phyloP scores from a whole-genome alignment of 1,140 invertebrate genomes.

The Listronotus oregonensis region DNA sequence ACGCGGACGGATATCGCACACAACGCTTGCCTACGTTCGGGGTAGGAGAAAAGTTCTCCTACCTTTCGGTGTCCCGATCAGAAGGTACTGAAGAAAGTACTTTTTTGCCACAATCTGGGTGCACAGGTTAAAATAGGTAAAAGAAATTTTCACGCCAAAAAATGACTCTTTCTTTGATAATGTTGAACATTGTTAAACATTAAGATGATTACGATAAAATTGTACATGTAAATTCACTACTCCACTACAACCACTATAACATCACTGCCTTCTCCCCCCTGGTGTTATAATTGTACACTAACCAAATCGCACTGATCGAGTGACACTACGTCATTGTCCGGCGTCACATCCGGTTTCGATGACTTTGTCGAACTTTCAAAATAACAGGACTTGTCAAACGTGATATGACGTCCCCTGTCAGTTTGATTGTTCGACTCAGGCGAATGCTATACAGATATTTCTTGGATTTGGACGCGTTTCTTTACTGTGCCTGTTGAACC shows the following conservation, averaged over 20 bases:
- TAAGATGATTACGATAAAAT: too few species aligned
- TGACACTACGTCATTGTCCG: slow-evolving; percentile 38
- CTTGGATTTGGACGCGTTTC: slow-evolving; percentile 70
- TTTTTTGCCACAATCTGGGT: too few species aligned
- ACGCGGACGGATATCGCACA: too few species aligned
- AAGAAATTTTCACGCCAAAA: too few species aligned
- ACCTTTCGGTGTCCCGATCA: too few species aligned
- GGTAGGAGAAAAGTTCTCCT: too few species aligned
- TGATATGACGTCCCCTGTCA: slow-evolving; percentile 18
- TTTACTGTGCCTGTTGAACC: slow-evolving; percentile 59
- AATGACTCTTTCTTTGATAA: too few species aligned
- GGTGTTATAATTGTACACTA: slow-evolving; percentile 53
- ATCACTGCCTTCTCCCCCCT: slow-evolving; percentile 26
- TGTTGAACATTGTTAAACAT: too few species aligned
- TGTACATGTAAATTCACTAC: too few species aligned
- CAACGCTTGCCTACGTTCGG: too few species aligned
- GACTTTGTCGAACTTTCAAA: slow-evolving; percentile 29
- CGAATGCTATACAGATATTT: slow-evolving; percentile 67
- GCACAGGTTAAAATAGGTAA: too few species aligned
- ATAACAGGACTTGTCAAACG: slow-evolving; percentile 20
- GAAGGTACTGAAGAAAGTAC: too few species aligned
- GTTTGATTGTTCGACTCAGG: slow-evolving; percentile 8
- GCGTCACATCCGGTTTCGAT: slow-evolving; percentile 43
- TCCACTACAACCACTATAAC: slow-evolving; percentile 22
- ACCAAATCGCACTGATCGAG: slow-evolving; percentile 48